These are phyloP conservation scores for Lasaia peninsularis DNA, from an alignment of 1,140 invertebrate genomes.

Conservation along the genomic window DNA sequence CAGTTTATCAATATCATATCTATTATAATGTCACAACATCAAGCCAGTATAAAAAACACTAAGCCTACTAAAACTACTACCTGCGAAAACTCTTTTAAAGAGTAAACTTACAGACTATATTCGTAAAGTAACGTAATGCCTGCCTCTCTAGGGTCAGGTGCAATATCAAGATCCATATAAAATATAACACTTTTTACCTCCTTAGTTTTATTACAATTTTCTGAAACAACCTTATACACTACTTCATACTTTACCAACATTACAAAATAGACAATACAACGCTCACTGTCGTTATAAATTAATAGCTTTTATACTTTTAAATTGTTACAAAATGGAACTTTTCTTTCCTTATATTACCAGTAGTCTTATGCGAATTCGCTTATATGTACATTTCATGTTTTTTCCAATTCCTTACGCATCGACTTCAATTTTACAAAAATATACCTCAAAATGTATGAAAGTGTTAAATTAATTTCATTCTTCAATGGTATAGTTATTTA, in stretches of 20 bases:
- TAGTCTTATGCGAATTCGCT: conserved; percentile 40
- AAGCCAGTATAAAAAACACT: conserved; percentile 79
- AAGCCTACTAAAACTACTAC: conserved; percentile 78
- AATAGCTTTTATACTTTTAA: conserved; percentile 60
- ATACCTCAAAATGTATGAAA: conserved; percentile 65
- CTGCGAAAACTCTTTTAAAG: conserved; percentile 78
- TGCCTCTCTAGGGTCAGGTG: conserved; percentile 36
- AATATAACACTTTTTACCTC: conserved; percentile 72
- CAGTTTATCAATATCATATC: conserved; percentile 64
- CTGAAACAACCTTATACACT: conserved; percentile 72
- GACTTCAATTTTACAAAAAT: conserved; percentile 70
- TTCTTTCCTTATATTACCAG: conserved; percentile 43
- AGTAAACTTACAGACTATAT: conserved; percentile 75
- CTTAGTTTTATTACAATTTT: conserved; percentile 75
- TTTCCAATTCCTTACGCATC: conserved; percentile 71
- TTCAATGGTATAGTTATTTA: conserved; percentile 54
- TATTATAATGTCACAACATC: conserved; percentile 78
- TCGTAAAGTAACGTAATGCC: conserved; percentile 72
- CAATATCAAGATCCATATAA: conserved; percentile 71
- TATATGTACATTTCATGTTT: conserved; percentile 41
- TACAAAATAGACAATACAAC: conserved; percentile 75
- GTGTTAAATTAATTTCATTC: conserved; percentile 67
- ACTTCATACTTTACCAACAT: conserved; percentile 67
- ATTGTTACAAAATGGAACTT: conserved; percentile 65
- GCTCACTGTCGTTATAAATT: conserved; percentile 66